Percentiles rank a stretch among this genome's conserved stretches.
phyloP scores from a whole-genome alignment of 2,888 invertebrate genomes.

The Alsophila aescularia region DNA sequence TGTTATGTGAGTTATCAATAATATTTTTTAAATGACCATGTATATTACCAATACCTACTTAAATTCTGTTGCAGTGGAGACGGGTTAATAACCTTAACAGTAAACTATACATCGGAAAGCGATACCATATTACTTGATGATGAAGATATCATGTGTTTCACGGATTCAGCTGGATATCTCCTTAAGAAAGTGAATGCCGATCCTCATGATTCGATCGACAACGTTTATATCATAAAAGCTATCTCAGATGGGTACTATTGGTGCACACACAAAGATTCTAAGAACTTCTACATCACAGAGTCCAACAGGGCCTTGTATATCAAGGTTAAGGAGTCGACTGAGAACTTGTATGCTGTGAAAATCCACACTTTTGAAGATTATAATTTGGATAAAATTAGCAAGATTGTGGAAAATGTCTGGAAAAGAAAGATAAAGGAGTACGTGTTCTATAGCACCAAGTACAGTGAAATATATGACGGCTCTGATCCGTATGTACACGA shows the following conservation, averaged over 20 bases:
- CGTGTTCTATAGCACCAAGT: conserved; percentile 62
- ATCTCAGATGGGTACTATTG: conserved; percentile 73
- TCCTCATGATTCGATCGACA: conserved; percentile 40
- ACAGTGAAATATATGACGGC: conserved; percentile 48
- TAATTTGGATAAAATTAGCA: conserved; percentile 36
- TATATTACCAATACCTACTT: neutral
- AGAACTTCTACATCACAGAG: conserved; percentile 51
- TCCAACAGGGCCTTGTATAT: conserved; percentile 67
- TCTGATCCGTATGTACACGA: conserved; percentile 29
- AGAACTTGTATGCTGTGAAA: conserved; percentile 62
- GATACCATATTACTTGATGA: neutral
- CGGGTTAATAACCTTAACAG: conserved; percentile 55
- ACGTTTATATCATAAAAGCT: conserved; percentile 53
- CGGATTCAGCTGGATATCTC: conserved; percentile 63
- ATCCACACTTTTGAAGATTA: conserved; percentile 48
- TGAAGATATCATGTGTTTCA: conserved; percentile 64
- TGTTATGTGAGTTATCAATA: too few species aligned
- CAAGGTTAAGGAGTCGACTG: conserved; percentile 54
- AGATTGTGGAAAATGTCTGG: conserved; percentile 47
- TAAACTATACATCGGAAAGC: conserved; percentile 41
- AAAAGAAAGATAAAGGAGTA: conserved; percentile 62
- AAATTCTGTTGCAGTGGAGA: conserved; percentile 42
- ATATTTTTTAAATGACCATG: neutral
- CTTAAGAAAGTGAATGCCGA: conserved; percentile 54
- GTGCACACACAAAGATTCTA: conserved; percentile 66